Evolutionary conservation across 1,140 invertebrate species (phyloP).

Genomic region (Apis mellifera): DNA sequence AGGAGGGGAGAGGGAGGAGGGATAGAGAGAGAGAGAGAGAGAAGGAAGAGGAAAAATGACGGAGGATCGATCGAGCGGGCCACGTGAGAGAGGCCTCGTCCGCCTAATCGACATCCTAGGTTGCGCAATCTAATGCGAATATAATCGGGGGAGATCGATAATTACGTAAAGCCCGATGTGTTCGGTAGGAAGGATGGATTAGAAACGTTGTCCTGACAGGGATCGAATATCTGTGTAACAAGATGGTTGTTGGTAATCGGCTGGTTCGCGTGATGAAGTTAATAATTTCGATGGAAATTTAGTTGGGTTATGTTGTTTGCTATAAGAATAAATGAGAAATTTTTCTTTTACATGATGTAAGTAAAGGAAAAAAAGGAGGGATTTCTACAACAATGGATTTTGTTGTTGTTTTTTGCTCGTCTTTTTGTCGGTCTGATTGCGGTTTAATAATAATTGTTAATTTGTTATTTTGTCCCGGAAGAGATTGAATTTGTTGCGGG

Average conservation of each 20-base stretch:
- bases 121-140: constrained; percentile 41
- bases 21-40: not conserved
- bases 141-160: constrained; percentile 26
- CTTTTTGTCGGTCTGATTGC: too few relatives aligned
- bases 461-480: not conserved
- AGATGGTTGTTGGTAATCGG: not conserved
- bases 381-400: too few relatives aligned
- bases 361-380: too few relatives aligned
- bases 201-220: not conserved
- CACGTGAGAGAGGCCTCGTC: constrained; percentile 17
- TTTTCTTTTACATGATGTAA: too few relatives aligned
- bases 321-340: too few relatives aligned
- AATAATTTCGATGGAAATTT: not conserved
- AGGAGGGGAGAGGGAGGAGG: too few relatives aligned
- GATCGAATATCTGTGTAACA: not conserved
- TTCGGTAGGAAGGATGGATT: constrained; percentile 1
- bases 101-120: constrained; percentile 13
- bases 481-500: not conserved
- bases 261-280: not conserved
- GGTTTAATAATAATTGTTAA: too few relatives aligned
- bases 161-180: constrained; percentile 44
- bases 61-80: constrained; percentile 15
- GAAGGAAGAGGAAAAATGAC: not conserved
- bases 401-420: too few relatives aligned
- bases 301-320: not conserved